These are phyloP conservation scores for Polydrusus cervinus DNA, from an alignment of 2,888 invertebrate genomes.

Conservation along the genomic window DNA sequence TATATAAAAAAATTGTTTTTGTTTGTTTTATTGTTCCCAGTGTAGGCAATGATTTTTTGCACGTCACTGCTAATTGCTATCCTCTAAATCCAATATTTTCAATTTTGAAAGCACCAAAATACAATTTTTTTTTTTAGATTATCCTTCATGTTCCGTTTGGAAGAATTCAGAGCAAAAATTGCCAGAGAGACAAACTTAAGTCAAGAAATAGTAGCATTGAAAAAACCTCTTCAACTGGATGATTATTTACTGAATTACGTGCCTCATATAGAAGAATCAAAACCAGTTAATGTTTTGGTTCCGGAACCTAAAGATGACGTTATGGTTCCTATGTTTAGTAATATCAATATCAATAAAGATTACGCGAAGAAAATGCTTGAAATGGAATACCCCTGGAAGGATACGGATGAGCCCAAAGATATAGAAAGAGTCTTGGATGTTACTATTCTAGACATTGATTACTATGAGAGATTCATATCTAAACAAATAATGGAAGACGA, in stretches of 20 bases:
- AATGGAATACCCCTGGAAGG: conserved; percentile 71
- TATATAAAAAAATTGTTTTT: too few relatives aligned
- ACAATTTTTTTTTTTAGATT: conserved; percentile 38
- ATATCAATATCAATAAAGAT: conserved; percentile 62
- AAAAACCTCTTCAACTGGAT: conserved; percentile 64
- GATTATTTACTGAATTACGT: conserved; percentile 61
- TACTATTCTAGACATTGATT: conserved; percentile 80
- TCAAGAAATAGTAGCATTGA: conserved; percentile 58
- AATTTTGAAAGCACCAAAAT: too few relatives aligned
- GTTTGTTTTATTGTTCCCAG: too few relatives aligned
- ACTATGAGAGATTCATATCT: conserved; percentile 79
- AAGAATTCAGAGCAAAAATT: conserved; percentile 79
- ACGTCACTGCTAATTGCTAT: too few relatives aligned
- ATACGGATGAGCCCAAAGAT: conserved; percentile 79
- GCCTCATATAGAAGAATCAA: conserved; percentile 56
- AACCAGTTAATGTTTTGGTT: conserved; percentile 46
- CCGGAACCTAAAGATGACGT: conserved; percentile 39
- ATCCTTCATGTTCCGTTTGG: conserved; percentile 79
- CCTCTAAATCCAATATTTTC: too few relatives aligned
- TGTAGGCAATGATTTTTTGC: too few relatives aligned
- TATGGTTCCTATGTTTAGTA: conserved; percentile 8
- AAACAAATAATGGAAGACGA: conserved; percentile 54
- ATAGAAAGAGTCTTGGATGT: conserved; percentile 77
- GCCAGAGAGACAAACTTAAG: conserved; percentile 71
- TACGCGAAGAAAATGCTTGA: conserved; percentile 71